phyloP scores from a whole-genome alignment of 2,888 invertebrate species.

The Rosalia funebris region DNA sequence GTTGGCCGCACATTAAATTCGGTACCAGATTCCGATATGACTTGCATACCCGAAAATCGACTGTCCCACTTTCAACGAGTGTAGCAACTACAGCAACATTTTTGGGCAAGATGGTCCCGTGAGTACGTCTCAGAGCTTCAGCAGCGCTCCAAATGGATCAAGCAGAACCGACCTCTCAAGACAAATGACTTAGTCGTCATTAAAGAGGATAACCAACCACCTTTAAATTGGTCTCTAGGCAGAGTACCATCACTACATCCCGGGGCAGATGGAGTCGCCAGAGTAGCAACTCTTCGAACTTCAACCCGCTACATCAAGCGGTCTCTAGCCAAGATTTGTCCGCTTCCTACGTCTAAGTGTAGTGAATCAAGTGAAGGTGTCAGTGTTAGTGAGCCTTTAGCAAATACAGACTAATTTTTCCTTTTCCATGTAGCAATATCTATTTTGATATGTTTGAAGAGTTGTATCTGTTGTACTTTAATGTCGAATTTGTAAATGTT shows the following conservation, averaged over 20 bases:
- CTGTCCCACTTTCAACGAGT: constrained; percentile 2
- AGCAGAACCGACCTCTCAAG: background rate
- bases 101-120: constrained; percentile 25
- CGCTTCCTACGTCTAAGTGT: too few species aligned
- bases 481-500: too few species aligned
- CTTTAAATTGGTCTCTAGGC: constrained; percentile 7
- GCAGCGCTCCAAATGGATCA: constrained; percentile 14
- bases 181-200: constrained; percentile 1
- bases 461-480: too few species aligned
- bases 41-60: background rate
- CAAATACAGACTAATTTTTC: too few species aligned
- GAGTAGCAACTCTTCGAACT: constrained; percentile 10
- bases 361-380: too few species aligned
- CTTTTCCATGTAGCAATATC: too few species aligned
- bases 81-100: constrained; percentile 4
- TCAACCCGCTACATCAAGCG: background rate
- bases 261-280: background rate
- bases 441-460: too few species aligned
- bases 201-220: too few species aligned
- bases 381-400: too few species aligned
- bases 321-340: constrained; percentile 1
- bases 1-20: too few species aligned
- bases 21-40: too few species aligned
- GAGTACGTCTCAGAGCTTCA: constrained; percentile 24
- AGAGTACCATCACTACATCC: constrained; percentile 1